Percentiles rank a stretch among this genome's conserved stretches.
Evolutionary conservation across 2,888 invertebrate genomes (phyloP).

Genomic region (Sussaba pulchella): DNA sequence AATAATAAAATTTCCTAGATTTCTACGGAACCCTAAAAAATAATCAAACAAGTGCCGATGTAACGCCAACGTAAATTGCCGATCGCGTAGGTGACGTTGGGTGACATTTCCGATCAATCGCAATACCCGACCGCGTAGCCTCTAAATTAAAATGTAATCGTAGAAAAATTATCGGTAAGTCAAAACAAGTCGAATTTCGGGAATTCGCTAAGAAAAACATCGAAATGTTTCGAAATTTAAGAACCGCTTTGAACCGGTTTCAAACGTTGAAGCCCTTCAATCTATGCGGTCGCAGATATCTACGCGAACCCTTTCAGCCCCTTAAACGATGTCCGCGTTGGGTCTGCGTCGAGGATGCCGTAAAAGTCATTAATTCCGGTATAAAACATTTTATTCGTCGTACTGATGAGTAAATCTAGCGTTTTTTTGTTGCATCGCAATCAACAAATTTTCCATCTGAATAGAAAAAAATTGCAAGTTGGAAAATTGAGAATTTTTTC

Average conservation of each 20-base stretch:
- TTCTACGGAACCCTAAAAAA: neutral
- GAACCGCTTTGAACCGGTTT: conserved; percentile 63
- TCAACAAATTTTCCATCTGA: no score
- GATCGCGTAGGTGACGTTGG: conserved; percentile 29
- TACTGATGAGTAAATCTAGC: no score
- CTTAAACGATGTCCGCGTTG: conserved; percentile 78
- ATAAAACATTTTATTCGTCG: conserved; percentile 3
- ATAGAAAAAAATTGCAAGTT: no score
- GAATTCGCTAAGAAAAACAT: conserved; percentile 13
- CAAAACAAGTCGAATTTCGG: conserved; percentile 5
- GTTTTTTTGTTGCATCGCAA: no score
- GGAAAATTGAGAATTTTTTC: no score
- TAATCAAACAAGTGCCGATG: conserved; percentile 1
- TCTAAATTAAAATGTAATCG: conserved; percentile 68
- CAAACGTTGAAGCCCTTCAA: conserved; percentile 66
- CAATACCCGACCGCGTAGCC: conserved; percentile 69
- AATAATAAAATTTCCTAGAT: no score
- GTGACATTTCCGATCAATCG: neutral
- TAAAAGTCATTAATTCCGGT: conserved; percentile 80
- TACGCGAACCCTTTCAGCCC: conserved; percentile 77
- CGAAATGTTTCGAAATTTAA: conserved; percentile 73
- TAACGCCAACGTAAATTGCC: conserved; percentile 43
- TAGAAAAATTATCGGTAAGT: conserved; percentile 43
- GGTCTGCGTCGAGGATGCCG: conserved; percentile 80
- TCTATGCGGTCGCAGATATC: conserved; percentile 63